Evolutionary conservation across 2,797 vertebrate species (phyloP), one percentile per base, ranked within the genome.

Genomic region (Aplochiton taeniatus): DNA sequence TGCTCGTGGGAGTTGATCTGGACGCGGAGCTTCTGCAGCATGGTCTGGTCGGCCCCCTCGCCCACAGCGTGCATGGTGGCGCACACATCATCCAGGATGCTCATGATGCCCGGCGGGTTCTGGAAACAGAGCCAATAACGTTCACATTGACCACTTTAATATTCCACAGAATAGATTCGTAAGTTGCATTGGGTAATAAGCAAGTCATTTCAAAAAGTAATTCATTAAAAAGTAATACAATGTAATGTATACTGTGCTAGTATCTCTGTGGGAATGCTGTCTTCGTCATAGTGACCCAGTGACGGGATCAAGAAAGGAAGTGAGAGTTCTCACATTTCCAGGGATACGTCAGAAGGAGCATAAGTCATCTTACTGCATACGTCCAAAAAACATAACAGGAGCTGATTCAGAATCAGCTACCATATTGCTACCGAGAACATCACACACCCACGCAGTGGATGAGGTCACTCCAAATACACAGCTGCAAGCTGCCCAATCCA

Each of bases 1-100:
- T 99, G 97, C 53, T 99, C 97, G 0, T 99, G 98, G 17, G 91
- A 95, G 82, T 95, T 97, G 74, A 96, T 97, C 84, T 94, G 93
- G 91, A 97, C 94, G 73, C 97, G 84, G 46, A 99, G 95, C 63
- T 98, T 99, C 87, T 99, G 98, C 45, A 99, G 93, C 90, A 99
- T 91, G 0, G 97, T 99, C 88, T 98, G 96, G 83, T 99, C 98
- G 0, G 98, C 98, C 0, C 98, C 98, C 77, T 98, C 97, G 0
- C 95, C 96, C 71, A 98, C 96, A 0, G 98, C 98, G 0, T 99
- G 98, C 98, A 99, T 99, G 3, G 98, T 99, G 83, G 98, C 98
- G 0, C 98, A 99, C 18, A 99, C 98, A 0, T 99, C 98, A 4
- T 99, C 98, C 84, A 99, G 80, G 80, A 99, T 95, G 85, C 97